Evolutionary conservation across 2,888 invertebrate genomes (phyloP), one percentile per base, ranked within the genome.

Genomic region (Aphelenchoides bicaudatus): DNA sequence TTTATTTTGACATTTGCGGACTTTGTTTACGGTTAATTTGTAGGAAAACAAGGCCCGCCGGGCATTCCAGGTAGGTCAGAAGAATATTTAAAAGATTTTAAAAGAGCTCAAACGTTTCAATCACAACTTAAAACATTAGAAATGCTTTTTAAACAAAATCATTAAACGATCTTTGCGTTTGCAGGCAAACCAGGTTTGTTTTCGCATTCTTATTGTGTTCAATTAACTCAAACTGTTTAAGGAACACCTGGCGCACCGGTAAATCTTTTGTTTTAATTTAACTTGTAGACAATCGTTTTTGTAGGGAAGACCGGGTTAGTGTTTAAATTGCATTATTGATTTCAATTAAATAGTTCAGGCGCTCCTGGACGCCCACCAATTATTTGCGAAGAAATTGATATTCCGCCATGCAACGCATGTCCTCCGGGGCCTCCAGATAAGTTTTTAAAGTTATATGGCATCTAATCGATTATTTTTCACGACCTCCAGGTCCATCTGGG

Each of bases 351-450:
- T 43, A 21, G 43, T 8, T 43, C n/a, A 8, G 43, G n/a, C 21
- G 43, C 49, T 30, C 62, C 62, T 39, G 65, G 65, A 13, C 43
- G 39, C 28, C 65, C 76, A 6, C 76, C 76, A 13, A 70, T 76
- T 38, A 74, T 76, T n/a, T 77, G 77, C 55, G 75, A 77, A 59
- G 77, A 77, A 58, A 65, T 75, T 38, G 77, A 78, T 47, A 66
- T 77, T 16, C 77, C 77, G 37, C 77, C 77, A 5, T 77, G 77
- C 65, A 76, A 78, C 55, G 73, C 77, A 2, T 78, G 78, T 62
- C 74, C 77, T 29, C 74, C 75, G 39, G 77, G 77, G 62, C 75
- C 75, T 38, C 71, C 66, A 39, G 74, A 76, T 58, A 69, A 55
- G 34, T 34, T 13, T 13, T 34, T 16, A 16, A 13, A 34, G 16